Conservation (phyloP, 2,888 invertebrate species). For the Agelastica alni region DNA sequence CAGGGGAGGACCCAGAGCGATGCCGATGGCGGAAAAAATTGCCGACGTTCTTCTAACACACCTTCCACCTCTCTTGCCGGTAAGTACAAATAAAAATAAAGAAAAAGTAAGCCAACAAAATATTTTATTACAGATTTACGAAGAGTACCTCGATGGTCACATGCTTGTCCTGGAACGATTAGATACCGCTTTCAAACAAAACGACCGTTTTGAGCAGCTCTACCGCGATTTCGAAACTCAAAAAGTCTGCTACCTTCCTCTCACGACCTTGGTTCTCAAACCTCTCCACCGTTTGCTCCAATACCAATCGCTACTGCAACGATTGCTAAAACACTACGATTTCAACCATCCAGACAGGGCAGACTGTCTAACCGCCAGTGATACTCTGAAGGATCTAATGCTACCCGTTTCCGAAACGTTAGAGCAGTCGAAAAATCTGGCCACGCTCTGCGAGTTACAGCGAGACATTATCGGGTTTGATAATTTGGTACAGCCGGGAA, state of each 20-base stretch:
- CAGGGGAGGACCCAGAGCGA: conserved; percentile 56
- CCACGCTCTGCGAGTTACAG: conserved; percentile 85
- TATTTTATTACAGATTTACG: conserved; percentile 62
- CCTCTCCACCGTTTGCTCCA: conserved; percentile 85
- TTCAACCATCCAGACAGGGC: conserved; percentile 70
- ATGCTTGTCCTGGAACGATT: conserved; percentile 76
- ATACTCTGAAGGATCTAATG: conserved; percentile 62
- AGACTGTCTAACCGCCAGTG: conserved; percentile 69
- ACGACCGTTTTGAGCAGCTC: conserved; percentile 69
- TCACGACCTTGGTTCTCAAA: conserved; percentile 79
- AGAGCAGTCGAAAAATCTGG: conserved; percentile 72
- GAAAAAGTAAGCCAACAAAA: conserved; percentile 2
- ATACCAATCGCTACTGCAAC: conserved; percentile 76
- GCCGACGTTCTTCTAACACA: conserved; percentile 77
- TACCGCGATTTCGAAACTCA: conserved; percentile 80
- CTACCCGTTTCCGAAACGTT: conserved; percentile 57
- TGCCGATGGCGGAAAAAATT: conserved; percentile 63
- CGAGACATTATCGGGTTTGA: conserved; percentile 84
- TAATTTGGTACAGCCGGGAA: conserved; percentile 75
- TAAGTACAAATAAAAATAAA: conserved; percentile 42
- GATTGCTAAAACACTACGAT: conserved; percentile 72
- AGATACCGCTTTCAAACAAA: conserved; percentile 76
- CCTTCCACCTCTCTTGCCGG: conserved; percentile 65
- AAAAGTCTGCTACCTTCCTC: conserved; percentile 84
- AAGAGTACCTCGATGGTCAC: conserved; percentile 74